phyloP scores from a whole-genome alignment of 2,113 vertebrate genomes.

The Apteryx owenii region DNA sequence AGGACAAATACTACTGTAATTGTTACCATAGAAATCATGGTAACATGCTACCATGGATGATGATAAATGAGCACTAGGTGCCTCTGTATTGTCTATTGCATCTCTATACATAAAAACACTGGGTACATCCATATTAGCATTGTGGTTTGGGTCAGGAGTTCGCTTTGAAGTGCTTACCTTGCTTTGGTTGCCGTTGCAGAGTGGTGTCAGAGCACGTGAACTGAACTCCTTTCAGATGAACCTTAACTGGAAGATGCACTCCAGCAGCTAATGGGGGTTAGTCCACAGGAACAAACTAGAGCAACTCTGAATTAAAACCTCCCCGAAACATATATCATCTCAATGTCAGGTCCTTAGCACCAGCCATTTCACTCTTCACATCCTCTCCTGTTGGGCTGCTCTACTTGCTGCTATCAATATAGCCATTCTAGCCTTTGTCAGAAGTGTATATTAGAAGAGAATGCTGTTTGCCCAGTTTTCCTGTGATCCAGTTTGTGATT shows the following conservation, averaged over 20 bases:
- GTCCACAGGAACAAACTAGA: background rate
- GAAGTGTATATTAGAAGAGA: background rate
- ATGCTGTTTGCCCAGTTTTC: background rate
- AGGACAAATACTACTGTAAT: background rate
- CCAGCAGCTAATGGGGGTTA: background rate
- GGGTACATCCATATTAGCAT: background rate
- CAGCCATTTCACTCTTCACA: background rate
- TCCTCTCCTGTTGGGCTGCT: background rate
- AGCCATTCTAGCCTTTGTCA: background rate
- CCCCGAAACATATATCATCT: background rate
- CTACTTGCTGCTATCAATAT: background rate
- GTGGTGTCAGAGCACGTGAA: background rate
- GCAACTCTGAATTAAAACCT: background rate
- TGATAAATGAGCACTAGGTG: background rate
- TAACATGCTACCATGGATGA: background rate
- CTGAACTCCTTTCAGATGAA: background rate
- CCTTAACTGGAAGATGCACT: background rate
- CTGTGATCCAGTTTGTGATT: background rate
- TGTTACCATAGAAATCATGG: rapidly evolving
- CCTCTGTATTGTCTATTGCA: rapidly evolving
- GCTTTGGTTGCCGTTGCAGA: background rate
- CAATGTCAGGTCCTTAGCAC: background rate
- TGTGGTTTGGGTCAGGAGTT: background rate
- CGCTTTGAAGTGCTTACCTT: background rate
- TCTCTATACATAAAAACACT: background rate